These are phyloP conservation scores for Danaus melanippus DNA, from an alignment of 1,140 invertebrate species.

Conservation along the genomic window DNA sequence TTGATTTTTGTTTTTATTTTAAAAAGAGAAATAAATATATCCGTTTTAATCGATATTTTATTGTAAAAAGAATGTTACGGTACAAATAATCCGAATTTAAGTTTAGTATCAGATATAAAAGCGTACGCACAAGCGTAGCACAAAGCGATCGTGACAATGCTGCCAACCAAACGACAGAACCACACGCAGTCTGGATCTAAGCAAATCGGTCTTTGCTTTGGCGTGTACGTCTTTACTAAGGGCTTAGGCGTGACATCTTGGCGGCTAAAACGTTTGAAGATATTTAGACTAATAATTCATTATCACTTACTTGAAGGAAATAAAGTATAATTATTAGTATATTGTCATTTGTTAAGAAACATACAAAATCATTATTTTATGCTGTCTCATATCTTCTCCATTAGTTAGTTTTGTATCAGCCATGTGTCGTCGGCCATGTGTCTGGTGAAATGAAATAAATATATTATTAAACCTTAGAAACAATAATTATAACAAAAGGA, in stretches of 20 bases:
- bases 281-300: too few species aligned
- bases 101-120: constrained; percentile 45
- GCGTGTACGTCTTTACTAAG: constrained; percentile 3
- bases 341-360: too few species aligned
- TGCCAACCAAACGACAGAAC: constrained; percentile 44
- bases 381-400: constrained; percentile 11
- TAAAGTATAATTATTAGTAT: too few species aligned
- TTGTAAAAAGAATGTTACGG: constrained; percentile 13
- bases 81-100: constrained; percentile 52
- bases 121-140: constrained; percentile 51
- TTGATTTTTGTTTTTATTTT: too few species aligned
- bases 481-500: too few species aligned
- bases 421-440: constrained; percentile 55
- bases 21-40: too few species aligned
- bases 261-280: too few species aligned
- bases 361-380: too few species aligned
- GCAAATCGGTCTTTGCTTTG: constrained; percentile 38
- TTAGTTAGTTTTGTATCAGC: constrained; percentile 39
- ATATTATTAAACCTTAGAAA: too few species aligned
- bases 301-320: too few species aligned
- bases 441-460: constrained; percentile 24
- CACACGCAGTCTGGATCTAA: constrained; percentile 44
- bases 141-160: constrained; percentile 37
- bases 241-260: too few species aligned
- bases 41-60: too few species aligned